Evolutionary conservation across 2,113 vertebrate genomes (phyloP).

Genomic region (Deroptyus accipitrinus): DNA sequence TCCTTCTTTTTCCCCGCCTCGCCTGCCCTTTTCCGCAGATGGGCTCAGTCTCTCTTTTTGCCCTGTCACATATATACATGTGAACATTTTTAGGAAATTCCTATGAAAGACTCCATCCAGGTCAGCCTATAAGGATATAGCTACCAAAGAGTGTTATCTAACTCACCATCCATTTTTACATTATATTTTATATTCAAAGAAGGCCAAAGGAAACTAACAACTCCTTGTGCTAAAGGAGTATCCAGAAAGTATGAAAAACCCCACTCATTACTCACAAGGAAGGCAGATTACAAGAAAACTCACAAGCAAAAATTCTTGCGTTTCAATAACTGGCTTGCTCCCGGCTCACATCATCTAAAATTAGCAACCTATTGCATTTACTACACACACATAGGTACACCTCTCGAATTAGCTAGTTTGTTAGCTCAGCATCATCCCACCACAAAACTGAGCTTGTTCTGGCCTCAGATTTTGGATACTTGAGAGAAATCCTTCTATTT

Average conservation of each 20-base stretch:
- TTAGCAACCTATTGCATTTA: slow-evolving; percentile 17
- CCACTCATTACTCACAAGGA: neutral
- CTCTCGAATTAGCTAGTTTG: neutral
- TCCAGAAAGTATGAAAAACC: neutral
- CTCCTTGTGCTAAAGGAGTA: neutral
- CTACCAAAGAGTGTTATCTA: neutral
- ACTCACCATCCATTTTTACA: neutral
- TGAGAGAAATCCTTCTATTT: neutral
- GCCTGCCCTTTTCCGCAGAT: neutral
- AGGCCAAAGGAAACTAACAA: neutral
- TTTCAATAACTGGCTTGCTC: slow-evolving; percentile 13
- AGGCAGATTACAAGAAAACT: slow-evolving; percentile 12
- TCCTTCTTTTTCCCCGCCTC: neutral
- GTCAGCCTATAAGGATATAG: neutral
- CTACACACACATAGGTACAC: neutral
- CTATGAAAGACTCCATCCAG: neutral
- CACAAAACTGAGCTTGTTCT: neutral
- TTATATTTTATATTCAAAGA: neutral
- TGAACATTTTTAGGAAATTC: neutral
- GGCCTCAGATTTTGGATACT: neutral
- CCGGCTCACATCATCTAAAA: slow-evolving; percentile 33
- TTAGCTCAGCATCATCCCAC: slow-evolving; percentile 23
- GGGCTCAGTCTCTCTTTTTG: neutral
- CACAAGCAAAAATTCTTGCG: neutral
- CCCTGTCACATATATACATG: accelerated